A percentile compares a stretch with the other conserved stretches of the same genome.
Evolutionary conservation across 2,113 vertebrate species (phyloP).

Genomic region (Trematocara unimaculatum): DNA sequence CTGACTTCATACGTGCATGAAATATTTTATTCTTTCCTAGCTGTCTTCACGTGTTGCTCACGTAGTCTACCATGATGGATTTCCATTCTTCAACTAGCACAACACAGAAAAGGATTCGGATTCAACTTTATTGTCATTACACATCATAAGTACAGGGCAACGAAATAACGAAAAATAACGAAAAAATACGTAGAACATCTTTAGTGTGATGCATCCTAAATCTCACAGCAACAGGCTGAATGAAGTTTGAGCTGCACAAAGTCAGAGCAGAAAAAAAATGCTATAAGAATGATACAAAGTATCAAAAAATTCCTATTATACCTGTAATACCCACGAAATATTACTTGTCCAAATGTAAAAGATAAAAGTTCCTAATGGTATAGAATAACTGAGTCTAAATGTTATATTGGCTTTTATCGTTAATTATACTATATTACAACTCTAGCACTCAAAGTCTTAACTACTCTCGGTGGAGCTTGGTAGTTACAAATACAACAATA

Average conservation of each 20-base stretch:
- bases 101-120: conserved; percentile 56
- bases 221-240: conserved; percentile 75
- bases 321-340: background rate
- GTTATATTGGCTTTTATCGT: background rate
- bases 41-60: conserved; percentile 82
- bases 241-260: conserved; percentile 83
- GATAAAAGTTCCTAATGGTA: background rate
- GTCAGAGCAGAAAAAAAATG: background rate
- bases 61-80: conserved; percentile 84
- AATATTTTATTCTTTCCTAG: background rate
- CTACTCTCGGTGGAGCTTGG: background rate
- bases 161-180: background rate
- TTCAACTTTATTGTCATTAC: background rate
- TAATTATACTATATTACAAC: background rate
- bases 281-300: background rate
- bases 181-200: conserved; percentile 60
- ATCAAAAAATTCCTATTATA: background rate
- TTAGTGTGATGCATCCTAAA: conserved; percentile 66
- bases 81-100: conserved; percentile 79
- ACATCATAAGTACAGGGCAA: background rate
- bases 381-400: background rate
- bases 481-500: background rate
- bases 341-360: background rate
- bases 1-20: background rate
- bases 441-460: background rate